Percentiles rank a stretch among this genome's conserved stretches.
These are phyloP conservation scores for Anarrhichthys ocellatus DNA, from an alignment of 2,113 vertebrate species.

Conservation along the genomic window DNA sequence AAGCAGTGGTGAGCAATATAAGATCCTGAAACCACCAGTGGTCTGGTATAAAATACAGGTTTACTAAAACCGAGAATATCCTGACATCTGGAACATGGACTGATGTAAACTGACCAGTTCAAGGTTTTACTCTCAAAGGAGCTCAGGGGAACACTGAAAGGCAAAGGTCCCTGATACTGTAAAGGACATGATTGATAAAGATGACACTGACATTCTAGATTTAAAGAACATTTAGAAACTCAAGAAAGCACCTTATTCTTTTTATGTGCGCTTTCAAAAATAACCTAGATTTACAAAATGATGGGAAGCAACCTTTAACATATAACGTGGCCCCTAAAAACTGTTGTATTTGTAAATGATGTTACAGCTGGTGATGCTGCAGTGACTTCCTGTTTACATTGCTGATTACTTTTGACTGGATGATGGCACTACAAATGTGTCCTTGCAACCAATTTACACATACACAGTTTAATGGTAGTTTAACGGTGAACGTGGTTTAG, in stretches of 20 bases:
- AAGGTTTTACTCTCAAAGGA: neutral
- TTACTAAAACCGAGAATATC: neutral
- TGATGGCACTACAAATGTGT: neutral
- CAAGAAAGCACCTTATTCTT: neutral
- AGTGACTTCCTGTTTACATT: neutral
- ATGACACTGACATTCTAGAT: neutral
- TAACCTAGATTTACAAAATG: neutral
- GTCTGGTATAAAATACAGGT: neutral
- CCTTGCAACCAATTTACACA: neutral
- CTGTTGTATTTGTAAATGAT: neutral
- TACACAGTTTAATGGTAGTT: neutral
- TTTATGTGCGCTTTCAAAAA: neutral
- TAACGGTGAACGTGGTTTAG: neutral
- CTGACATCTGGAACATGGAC: neutral
- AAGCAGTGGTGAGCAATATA: neutral
- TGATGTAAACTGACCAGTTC: neutral
- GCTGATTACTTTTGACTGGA: neutral
- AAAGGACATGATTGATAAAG: neutral
- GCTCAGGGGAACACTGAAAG: neutral
- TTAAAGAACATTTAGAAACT: neutral
- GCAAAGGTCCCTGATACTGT: neutral
- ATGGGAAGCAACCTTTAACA: neutral
- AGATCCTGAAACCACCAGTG: slow-evolving; percentile 4
- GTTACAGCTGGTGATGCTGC: slow-evolving; percentile 1
- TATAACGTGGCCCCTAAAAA: neutral